A percentile compares a stretch with the other conserved stretches of the same genome.
phyloP scores from a whole-genome alignment of 2,888 invertebrate genomes.

The Liodrosophila aerea region DNA sequence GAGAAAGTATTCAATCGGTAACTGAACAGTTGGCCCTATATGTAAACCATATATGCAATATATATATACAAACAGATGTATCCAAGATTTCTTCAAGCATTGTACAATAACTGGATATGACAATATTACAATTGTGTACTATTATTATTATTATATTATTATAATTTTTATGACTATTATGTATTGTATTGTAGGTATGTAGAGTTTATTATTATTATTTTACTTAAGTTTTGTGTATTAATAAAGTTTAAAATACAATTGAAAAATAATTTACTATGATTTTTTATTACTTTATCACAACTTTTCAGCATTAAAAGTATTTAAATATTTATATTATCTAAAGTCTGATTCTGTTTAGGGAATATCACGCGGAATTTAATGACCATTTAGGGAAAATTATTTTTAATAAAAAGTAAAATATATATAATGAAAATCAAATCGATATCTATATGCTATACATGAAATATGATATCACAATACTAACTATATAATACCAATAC shows the following conservation, averaged over 20 bases:
- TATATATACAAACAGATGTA: slow-evolving; percentile 15
- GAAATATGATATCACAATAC: too few relatives aligned
- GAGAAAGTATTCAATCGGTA: slow-evolving; percentile 59
- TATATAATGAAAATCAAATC: too few relatives aligned
- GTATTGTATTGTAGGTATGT: slow-evolving; percentile 81
- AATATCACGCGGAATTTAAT: slow-evolving; percentile 28
- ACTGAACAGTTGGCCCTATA: slow-evolving; percentile 38
- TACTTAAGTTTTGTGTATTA: slow-evolving; percentile 80
- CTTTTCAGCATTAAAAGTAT: background rate
- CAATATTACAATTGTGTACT: slow-evolving; percentile 77
- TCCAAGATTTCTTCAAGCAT: slow-evolving; percentile 57
- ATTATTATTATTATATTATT: slow-evolving; percentile 76
- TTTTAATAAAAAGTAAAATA: background rate
- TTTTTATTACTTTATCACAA: slow-evolving; percentile 34
- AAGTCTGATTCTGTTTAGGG: slow-evolving; percentile 71
- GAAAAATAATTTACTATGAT: slow-evolving; percentile 53
- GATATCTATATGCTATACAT: too few relatives aligned
- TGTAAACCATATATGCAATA: slow-evolving; percentile 27
- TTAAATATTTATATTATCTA: slow-evolving; percentile 30
- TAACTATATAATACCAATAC: background rate
- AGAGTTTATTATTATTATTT: slow-evolving; percentile 77
- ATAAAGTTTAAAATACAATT: slow-evolving; percentile 76
- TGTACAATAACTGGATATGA: slow-evolving; percentile 76
- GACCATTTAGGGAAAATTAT: slow-evolving; percentile 38
- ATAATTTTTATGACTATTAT: slow-evolving; percentile 77